Base-by-base conservation (phyloP, 2,113 vertebrate genomes). In the Notothenia rossii region DNA sequence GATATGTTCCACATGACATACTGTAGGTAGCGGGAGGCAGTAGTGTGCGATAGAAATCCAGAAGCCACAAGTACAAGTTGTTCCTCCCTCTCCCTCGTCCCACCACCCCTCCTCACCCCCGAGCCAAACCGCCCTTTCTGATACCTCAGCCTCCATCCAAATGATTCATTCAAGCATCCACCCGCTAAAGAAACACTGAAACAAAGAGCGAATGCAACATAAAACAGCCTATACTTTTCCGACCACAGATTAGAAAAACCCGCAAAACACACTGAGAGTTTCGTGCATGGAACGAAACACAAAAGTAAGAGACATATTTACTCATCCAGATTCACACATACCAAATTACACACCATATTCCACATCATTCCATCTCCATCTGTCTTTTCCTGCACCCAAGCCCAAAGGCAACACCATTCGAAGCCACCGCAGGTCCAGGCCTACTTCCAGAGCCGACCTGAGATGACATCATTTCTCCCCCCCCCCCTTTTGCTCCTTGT, bases 381-480 rank as follows among this genome's bases (percentile, higher is more conserved):
- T 46, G 25, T 51, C 73, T 82, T 84, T 85, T 78, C 84, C 66
- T 68, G 76, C 75, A 74, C 20, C 29, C 2, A 58, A 68, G 49
- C 83, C 82, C 84, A 82, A 89, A 91, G 78, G 77, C 85, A 89
- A 92, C 90, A 89, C 79, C 78, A 64, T 81, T 70, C 43, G 81
- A 40, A 60, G 70, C 80, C 72, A 79, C 89, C 86, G 12, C 88
- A 86, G 87, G 69, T 85, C 85, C 61, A 56, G 60, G 80, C 79
- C 65, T 53, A 22, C 81, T 77, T 91, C 87, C 87, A 92, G 90
- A 74, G 48, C 75, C 83, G 81, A 94, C 91, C 91, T 88, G 86
- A 85, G 85, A 88, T 95, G 92, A 94, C 93, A 94, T 94, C 93
- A 95, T 83, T 69, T 66, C 61, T 72, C 15, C 6, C 40, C 45